A percentile compares a stretch with the other conserved stretches of the same genome.
Evolutionary conservation across 2,888 invertebrate species (phyloP).

Genomic region (Nineta flava): DNA sequence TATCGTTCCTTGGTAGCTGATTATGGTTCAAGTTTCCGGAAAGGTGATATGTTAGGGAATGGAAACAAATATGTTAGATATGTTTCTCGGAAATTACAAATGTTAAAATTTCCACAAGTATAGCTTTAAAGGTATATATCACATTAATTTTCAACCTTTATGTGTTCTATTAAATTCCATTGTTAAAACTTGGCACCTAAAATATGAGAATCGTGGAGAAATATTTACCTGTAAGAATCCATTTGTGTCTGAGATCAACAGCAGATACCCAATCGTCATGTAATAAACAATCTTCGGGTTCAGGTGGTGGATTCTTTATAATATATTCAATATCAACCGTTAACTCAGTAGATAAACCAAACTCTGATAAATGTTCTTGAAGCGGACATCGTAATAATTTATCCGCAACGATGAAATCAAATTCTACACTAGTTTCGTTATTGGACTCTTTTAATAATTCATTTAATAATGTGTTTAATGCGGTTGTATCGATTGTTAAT

Average conservation of each 20-base stretch:
- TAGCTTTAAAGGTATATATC: too few relatives aligned
- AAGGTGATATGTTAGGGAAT: too few relatives aligned
- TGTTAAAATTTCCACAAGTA: too few relatives aligned
- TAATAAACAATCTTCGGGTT: constrained; percentile 79
- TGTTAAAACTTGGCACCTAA: too few relatives aligned
- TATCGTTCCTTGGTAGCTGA: too few relatives aligned
- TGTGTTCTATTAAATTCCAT: too few relatives aligned
- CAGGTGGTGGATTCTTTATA: constrained; percentile 77
- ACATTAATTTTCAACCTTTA: too few relatives aligned
- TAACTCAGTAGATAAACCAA: constrained; percentile 63
- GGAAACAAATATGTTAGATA: too few relatives aligned
- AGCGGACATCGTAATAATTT: constrained; percentile 61
- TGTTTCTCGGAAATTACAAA: too few relatives aligned
- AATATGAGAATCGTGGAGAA: too few relatives aligned
- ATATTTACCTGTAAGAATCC: constrained; percentile 52
- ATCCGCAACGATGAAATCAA: constrained; percentile 78
- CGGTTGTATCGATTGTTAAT: constrained; percentile 45
- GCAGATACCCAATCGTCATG: constrained; percentile 98
- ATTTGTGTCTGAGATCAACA: constrained; percentile 52
- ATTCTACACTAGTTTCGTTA: constrained; percentile 37
- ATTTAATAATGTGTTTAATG: constrained; percentile 66
- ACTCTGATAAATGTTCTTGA: constrained; percentile 58
- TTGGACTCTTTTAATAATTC: constrained; percentile 50
- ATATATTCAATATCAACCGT: constrained; percentile 85
- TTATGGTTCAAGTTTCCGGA: too few relatives aligned